These are phyloP conservation scores for Coleophora flavipennella DNA, from an alignment of 2,888 invertebrate genomes.

Conservation along the genomic window DNA sequence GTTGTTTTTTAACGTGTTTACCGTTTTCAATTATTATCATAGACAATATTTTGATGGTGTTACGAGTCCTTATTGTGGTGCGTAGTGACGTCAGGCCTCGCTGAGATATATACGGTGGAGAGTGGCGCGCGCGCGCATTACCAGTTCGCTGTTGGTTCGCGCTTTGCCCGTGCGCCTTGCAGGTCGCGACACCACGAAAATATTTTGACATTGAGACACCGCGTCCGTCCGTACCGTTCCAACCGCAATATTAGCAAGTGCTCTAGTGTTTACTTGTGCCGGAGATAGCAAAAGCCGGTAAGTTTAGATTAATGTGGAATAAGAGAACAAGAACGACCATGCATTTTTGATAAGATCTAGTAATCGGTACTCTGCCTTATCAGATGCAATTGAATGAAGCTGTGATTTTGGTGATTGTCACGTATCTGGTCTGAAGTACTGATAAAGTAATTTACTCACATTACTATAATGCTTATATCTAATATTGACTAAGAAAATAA, in stretches of 20 bases:
- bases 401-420: too few relatives aligned
- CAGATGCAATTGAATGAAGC: not conserved
- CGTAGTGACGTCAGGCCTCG: constrained; percentile 45
- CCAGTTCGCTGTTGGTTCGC: constrained; percentile 44
- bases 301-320: constrained; percentile 17
- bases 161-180: constrained; percentile 36
- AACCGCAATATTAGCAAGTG: constrained; percentile 23
- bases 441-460: too few relatives aligned
- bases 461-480: too few relatives aligned
- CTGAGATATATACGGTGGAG: constrained; percentile 47
- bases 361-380: not conserved
- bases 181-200: constrained; percentile 29
- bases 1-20: too few relatives aligned
- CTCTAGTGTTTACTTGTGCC: constrained; percentile 39
- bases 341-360: not conserved
- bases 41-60: constrained; percentile 23
- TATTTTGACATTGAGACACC: too few relatives aligned
- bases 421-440: too few relatives aligned
- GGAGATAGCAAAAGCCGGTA: constrained; percentile 31
- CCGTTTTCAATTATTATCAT: too few relatives aligned
- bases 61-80: constrained; percentile 41
- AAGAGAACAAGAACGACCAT: not conserved
- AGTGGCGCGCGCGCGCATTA: constrained; percentile 58
- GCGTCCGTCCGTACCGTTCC: too few relatives aligned
- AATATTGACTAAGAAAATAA: too few relatives aligned